Evolutionary conservation across 2,888 invertebrate genomes (phyloP).

Genomic region (Limnephilus marmoratus): DNA sequence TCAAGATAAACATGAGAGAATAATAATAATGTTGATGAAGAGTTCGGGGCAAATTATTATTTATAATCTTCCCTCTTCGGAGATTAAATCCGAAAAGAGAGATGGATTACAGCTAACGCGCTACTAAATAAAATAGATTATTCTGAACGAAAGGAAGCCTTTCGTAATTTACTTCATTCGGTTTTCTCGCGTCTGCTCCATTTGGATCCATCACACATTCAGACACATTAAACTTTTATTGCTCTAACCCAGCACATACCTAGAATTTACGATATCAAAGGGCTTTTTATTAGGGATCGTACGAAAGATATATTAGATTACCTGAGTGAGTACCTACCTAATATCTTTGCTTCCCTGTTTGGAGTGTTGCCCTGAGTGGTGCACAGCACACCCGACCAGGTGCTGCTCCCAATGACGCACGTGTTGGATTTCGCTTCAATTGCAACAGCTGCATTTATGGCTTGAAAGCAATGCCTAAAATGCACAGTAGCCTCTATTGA

Average conservation of each 20-base stretch:
- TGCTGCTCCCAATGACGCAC: background rate
- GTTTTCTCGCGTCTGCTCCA: background rate
- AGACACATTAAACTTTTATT: background rate
- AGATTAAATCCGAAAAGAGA: background rate
- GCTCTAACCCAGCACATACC: background rate
- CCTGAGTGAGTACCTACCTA: background rate
- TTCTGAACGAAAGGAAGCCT: background rate
- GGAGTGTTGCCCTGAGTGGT: background rate
- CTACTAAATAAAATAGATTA: background rate
- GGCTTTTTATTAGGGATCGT: background rate
- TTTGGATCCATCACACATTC: background rate
- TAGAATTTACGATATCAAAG: background rate
- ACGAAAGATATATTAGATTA: conserved; percentile 5
- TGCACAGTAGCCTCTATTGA: background rate
- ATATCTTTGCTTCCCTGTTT: background rate
- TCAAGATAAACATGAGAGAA: background rate
- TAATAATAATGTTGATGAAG: conserved; percentile 2
- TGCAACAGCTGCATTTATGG: background rate
- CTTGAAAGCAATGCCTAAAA: background rate
- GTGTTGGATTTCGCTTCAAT: background rate
- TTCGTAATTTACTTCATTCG: background rate
- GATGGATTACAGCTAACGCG: background rate
- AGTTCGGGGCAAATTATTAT: background rate
- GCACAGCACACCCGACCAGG: background rate
- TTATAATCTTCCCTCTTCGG: background rate